Conservation (phyloP, 2,797 vertebrate genomes). For the Paramormyrops hopkinsi region DNA sequence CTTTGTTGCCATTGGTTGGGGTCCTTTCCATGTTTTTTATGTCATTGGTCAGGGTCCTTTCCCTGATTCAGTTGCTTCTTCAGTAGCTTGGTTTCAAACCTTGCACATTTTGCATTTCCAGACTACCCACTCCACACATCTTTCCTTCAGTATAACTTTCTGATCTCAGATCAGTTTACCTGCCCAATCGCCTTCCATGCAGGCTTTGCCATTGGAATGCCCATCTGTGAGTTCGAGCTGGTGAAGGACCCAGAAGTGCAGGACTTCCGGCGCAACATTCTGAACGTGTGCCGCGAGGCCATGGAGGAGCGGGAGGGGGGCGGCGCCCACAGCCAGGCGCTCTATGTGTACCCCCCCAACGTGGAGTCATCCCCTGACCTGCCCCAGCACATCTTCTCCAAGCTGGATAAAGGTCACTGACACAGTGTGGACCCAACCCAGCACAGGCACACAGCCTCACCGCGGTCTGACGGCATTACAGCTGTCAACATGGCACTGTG, state of each 20-base stretch:
- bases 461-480: background rate
- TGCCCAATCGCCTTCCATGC: background rate
- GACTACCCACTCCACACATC: background rate
- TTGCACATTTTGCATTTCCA: background rate
- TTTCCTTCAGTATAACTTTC: background rate
- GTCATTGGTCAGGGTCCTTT: background rate
- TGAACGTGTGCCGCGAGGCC: constrained; percentile 60
- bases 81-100: background rate
- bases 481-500: background rate
- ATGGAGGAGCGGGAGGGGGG: constrained; percentile 61
- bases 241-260: constrained; percentile 60
- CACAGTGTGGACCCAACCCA: background rate
- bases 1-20: background rate
- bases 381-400: constrained; percentile 66
- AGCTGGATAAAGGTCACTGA: constrained; percentile 51
- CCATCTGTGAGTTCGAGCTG: constrained; percentile 62
- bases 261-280: constrained; percentile 60
- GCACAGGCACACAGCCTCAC: background rate
- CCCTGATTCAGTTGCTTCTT: background rate
- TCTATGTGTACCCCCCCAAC: constrained; percentile 70
- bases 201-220: constrained; percentile 59
- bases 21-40: background rate
- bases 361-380: constrained; percentile 64
- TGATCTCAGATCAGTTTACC: background rate
- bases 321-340: constrained; percentile 63